Base-by-base conservation (phyloP, 2,888 invertebrate species). In the Anoplius nigerrimus region DNA sequence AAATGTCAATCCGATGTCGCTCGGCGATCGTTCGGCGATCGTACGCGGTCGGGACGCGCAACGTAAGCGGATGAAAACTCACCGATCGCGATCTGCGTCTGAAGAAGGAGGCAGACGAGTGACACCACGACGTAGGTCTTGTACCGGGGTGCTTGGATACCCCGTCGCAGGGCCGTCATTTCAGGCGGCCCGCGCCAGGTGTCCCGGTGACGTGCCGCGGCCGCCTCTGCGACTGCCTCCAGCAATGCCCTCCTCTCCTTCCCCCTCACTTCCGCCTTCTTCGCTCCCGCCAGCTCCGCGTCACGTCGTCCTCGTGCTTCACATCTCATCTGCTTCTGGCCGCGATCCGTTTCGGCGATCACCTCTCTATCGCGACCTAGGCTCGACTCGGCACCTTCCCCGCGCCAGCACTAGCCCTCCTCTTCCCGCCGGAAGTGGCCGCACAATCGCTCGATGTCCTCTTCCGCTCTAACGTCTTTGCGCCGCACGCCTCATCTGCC, bases 101-200 rank as follows among this genome's bases (percentile, higher is more conserved):
- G 86, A 13, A 85, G 76, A 68, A 84, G 72, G 20, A 83, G 78
- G 63, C 82, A 81, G 62, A 87, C 74, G 71, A 87, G 70, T 59
- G 82, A 82, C 64, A 84, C 72, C 72, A 86, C 75, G 69, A 85
- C 76, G 69, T 86, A 79, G 72, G 79, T 80, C 65, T 72, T 77
- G 78, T 76, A 84, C 62, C 83, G 84, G 81, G 83, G 85, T 82
- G 82, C 79, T 75, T 78, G 80, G 79, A 83, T 82, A 81, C 82
- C 82, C 83, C 85, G 84, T 84, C 84, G 84, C 82, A 82, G 83
- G 82, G 79, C 83, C 86, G 86, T 86, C 88, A 88, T 88, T 78
- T 85, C 87, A 84, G 84, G 86, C 85, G 85, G 76, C 81, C 80
- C 81, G 84, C 84, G 82, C 84, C 86, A 80, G 82, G 68, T 75